Evolutionary conservation across 2,888 invertebrate species (phyloP).

Genomic region (Synanthedon andrenaeformis): DNA sequence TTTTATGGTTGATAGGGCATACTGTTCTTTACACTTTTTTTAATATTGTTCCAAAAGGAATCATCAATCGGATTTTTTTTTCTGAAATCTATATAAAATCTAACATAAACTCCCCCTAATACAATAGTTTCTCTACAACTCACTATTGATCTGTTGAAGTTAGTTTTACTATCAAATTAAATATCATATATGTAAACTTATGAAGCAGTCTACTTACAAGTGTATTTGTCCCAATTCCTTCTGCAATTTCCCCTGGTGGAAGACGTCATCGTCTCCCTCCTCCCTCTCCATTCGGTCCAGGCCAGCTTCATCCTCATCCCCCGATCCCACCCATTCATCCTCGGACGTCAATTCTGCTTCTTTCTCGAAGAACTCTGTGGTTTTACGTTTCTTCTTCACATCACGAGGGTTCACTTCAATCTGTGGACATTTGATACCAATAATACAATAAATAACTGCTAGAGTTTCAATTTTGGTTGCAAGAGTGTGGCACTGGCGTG

Average conservation of each 20-base stretch:
- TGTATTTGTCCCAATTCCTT: constrained; percentile 87
- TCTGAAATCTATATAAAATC: too few relatives aligned
- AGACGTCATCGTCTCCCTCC: constrained; percentile 85
- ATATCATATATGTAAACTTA: neutral
- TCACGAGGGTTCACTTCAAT: constrained; percentile 31
- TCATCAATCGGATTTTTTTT: too few relatives aligned
- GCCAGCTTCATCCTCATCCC: constrained; percentile 86
- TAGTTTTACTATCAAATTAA: too few relatives aligned
- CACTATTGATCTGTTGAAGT: too few relatives aligned
- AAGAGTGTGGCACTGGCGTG: too few relatives aligned
- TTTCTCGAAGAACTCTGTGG: constrained; percentile 83
- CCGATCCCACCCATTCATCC: constrained; percentile 86
- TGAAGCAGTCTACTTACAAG: constrained; percentile 72
- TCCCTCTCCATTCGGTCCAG: constrained; percentile 86
- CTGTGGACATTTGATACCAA: constrained; percentile 16
- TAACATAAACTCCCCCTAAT: too few relatives aligned
- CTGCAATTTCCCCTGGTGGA: constrained; percentile 82
- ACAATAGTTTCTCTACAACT: too few relatives aligned
- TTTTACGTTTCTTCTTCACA: constrained; percentile 53
- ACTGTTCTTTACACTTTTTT: too few relatives aligned
- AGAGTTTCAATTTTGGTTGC: too few relatives aligned
- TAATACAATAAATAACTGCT: neutral
- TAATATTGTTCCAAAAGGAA: too few relatives aligned
- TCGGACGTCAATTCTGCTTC: constrained; percentile 92
- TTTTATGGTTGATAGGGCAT: too few relatives aligned